Evolutionary conservation across 1,140 invertebrate genomes (phyloP).

Genomic region (Philopotamus ludificatus): DNA sequence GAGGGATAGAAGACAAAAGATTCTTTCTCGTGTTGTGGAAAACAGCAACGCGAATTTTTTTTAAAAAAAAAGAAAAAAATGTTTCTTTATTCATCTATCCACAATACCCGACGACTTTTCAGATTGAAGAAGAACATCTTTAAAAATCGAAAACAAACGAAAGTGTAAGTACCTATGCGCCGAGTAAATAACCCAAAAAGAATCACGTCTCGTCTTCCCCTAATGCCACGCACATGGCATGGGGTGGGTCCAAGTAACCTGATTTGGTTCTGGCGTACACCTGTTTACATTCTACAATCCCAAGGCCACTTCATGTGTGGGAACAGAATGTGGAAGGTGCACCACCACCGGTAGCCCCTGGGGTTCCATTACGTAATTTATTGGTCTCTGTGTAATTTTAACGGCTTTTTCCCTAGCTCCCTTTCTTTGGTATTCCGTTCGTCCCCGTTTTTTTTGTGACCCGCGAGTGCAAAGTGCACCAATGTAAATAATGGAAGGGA

Average conservation of each 20-base stretch:
- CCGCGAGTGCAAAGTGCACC: conserved; percentile 23
- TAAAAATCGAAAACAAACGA: neutral
- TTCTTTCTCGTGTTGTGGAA: conserved; percentile 7
- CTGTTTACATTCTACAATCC: conserved; percentile 17
- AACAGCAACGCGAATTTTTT: conserved; percentile 13
- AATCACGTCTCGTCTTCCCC: conserved; percentile 1
- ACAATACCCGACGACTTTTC: neutral
- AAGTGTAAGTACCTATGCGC: no score
- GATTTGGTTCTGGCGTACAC: conserved; percentile 13
- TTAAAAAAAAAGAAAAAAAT: neutral
- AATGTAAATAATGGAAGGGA: conserved; percentile 2
- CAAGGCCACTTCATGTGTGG: conserved; percentile 23
- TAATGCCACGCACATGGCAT: no score
- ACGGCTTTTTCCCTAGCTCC: conserved; percentile 2
- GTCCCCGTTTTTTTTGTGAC: conserved; percentile 5
- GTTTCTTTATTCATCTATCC: neutral
- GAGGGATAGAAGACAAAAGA: conserved; percentile 20
- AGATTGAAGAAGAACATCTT: neutral
- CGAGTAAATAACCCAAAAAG: neutral
- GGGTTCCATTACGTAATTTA: conserved; percentile 26
- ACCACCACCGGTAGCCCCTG: conserved; percentile 1
- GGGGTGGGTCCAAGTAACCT: conserved; percentile 3
- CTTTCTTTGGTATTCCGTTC: conserved; percentile 8
- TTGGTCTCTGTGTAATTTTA: conserved; percentile 19
- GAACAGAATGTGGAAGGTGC: conserved; percentile 17